Conservation (phyloP, 1,140 invertebrate genomes). For the Theocolax elegans region DNA sequence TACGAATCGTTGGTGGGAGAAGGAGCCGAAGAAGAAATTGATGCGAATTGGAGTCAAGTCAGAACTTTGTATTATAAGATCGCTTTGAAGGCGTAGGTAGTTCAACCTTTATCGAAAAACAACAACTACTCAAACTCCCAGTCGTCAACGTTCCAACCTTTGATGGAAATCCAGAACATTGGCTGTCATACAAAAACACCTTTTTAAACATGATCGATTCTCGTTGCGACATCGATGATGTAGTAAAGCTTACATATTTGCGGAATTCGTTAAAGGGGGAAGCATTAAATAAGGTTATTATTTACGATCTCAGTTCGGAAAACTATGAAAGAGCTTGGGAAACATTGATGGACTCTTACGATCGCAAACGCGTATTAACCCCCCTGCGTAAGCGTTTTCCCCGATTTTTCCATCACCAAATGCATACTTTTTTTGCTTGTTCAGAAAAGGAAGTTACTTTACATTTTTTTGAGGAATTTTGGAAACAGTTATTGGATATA, state of each 20-base stretch:
- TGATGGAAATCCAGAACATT: background rate
- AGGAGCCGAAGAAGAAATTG: too few species aligned
- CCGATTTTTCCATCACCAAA: too few species aligned
- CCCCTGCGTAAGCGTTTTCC: too few species aligned
- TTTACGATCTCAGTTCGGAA: conserved; percentile 40
- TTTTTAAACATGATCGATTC: conserved; percentile 39
- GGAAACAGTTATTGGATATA: too few species aligned
- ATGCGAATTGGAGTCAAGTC: too few species aligned
- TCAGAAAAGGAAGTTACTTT: too few species aligned
- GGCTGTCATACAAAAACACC: conserved; percentile 23
- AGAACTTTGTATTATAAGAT: too few species aligned
- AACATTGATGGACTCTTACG: conserved; percentile 41
- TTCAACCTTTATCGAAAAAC: background rate
- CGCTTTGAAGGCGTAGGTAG: background rate
- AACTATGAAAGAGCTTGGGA: conserved; percentile 48
- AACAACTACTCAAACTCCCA: background rate
- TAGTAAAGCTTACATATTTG: conserved; percentile 45
- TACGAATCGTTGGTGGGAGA: too few species aligned
- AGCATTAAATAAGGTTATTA: conserved; percentile 41
- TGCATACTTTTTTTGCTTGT: too few species aligned
- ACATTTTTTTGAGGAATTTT: too few species aligned
- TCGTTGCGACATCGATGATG: conserved; percentile 38
- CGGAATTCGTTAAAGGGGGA: conserved; percentile 32
- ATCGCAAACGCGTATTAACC: conserved; percentile 36
- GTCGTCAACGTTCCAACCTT: background rate